phyloP scores from a whole-genome alignment of 2,113 vertebrate species.

The Tenrec ecaudatus region DNA sequence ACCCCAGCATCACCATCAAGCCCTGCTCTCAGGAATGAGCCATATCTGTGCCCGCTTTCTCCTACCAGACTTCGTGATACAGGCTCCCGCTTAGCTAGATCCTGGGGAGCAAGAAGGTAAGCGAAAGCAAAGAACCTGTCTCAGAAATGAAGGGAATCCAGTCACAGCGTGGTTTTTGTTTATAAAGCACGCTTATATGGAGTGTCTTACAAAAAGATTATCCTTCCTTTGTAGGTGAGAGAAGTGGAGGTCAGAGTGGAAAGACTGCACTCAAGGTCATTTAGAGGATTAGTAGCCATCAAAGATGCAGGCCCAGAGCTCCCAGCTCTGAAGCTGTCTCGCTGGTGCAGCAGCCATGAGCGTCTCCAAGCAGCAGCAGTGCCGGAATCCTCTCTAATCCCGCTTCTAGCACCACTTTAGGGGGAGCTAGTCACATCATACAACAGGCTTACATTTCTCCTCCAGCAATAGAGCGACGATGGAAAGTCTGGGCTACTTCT shows the following conservation, averaged over 20 bases:
- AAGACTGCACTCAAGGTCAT: neutral
- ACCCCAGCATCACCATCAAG: neutral
- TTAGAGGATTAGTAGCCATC: neutral
- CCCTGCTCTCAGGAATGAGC: neutral
- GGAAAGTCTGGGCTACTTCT: neutral
- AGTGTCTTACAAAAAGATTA: neutral
- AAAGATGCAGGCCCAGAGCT: neutral
- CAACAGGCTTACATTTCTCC: neutral
- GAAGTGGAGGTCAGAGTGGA: neutral
- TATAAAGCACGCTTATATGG: neutral
- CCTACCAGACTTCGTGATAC: neutral
- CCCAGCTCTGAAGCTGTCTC: neutral
- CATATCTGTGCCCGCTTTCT: neutral
- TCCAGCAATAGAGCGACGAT: neutral
- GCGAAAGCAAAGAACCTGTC: neutral
- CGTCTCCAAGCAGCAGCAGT: neutral
- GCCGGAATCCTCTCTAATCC: neutral
- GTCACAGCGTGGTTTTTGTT: neutral
- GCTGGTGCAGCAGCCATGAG: neutral
- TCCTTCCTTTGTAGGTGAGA: neutral
- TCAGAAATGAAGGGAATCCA: neutral
- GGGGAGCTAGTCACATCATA: neutral
- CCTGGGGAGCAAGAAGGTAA: neutral
- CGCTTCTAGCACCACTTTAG: neutral
- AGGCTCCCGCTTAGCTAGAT: neutral